Base-by-base conservation (phyloP, 2,797 vertebrate species). In the Dendrocincla tyrannina region DNA sequence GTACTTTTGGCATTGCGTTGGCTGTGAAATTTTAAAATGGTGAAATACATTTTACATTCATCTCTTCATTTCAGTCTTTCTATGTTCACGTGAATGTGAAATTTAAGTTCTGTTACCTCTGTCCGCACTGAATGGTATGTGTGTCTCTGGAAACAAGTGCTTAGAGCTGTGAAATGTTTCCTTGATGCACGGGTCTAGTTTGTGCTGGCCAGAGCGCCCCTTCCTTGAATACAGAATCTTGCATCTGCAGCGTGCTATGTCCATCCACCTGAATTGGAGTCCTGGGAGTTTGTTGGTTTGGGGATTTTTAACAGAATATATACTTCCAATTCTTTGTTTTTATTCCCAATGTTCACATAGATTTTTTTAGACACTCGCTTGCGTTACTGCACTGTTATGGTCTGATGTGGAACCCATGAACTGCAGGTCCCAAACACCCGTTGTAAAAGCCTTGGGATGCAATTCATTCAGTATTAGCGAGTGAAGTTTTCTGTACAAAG, bases 381-480 rank as follows among this genome's bases (percentile, higher is more conserved):
- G 1, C 2, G 0, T 77, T 74, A 8, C 20, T 84, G 58, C 11
- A 13, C 35, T 50, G 11, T 46, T 44, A 8, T 0, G 0, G 15
- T 44, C 28, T 67, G 24, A 32, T 50, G 20, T 70, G 53, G 33
- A 67, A 33, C 39, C 32, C 8, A 2, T 33, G 23, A 67, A 23
- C 6, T 69, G 10, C 30, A 77, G 47, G n/a, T 62, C 35, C 12
- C 27, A 46, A 33, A 7, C 5, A 32, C 20, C 39, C 35, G 5
- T 19, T 76, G 13, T 58, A 18, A 77, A 70, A 80, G 18, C 44
- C 10, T 85, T 46, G 37, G 42, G 25, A 17, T 60, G 42, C 33
- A 85, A 1, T 68, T 91, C 17, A 47, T 67, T 91, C 19, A 47
- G 5, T 53, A 25, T 10, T 2, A 8, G 5, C 10, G n/a, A 53